phyloP scores from a whole-genome alignment of 2,888 invertebrate genomes.

The Agrotis clavis region DNA sequence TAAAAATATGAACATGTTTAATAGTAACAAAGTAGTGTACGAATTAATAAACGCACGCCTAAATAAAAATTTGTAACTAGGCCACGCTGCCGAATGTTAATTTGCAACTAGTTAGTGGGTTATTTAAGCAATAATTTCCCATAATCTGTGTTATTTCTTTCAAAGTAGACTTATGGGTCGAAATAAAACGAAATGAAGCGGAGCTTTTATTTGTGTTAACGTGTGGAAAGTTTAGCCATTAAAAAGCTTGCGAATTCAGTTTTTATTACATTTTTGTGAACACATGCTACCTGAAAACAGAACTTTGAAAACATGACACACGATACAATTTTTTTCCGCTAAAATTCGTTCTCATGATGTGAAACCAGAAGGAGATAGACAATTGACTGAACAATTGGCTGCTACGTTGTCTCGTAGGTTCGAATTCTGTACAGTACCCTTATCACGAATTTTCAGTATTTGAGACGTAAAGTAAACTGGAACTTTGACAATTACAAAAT shows the following conservation, averaged over 20 bases:
- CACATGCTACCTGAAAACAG: not conserved
- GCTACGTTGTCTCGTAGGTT: too few relatives aligned
- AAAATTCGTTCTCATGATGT: too few relatives aligned
- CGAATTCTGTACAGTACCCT: too few relatives aligned
- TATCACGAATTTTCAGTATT: too few relatives aligned
- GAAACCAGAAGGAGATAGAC: not conserved
- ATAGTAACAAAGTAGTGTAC: not conserved
- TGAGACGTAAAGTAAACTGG: too few relatives aligned
- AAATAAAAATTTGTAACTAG: slow-evolving; percentile 29
- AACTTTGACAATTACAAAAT: too few relatives aligned
- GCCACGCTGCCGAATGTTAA: slow-evolving; percentile 7
- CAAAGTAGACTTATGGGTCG: slow-evolving; percentile 10
- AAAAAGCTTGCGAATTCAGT: not conserved
- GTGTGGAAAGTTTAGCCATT: not conserved
- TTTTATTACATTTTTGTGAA: not conserved
- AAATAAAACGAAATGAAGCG: slow-evolving; percentile 16
- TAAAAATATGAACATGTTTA: not conserved
- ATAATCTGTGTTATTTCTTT: slow-evolving; percentile 33
- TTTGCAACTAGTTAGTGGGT: slow-evolving; percentile 30
- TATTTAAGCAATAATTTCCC: slow-evolving; percentile 33
- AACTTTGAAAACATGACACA: not conserved
- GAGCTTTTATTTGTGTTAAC: slow-evolving; percentile 19
- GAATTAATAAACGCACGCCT: not conserved
- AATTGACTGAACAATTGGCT: too few relatives aligned
- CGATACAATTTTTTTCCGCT: too few relatives aligned